Conservation (phyloP, 2,888 invertebrate species). For the Acanthosepion esculentum region DNA sequence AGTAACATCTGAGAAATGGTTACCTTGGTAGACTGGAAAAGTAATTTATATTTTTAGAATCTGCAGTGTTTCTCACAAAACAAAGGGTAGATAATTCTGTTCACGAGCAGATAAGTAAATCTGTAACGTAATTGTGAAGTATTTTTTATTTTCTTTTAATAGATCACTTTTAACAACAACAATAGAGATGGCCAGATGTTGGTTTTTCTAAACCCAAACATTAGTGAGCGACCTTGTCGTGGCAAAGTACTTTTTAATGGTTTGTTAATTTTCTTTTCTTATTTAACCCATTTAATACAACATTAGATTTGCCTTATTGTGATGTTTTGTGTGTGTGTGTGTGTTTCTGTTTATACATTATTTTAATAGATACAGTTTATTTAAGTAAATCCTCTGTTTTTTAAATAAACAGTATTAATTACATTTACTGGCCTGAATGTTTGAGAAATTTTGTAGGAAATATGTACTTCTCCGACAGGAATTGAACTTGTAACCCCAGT, state of each 20-base stretch:
- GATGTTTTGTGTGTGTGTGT: background rate
- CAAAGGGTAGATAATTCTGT: background rate
- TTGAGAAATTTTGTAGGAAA: too few relatives aligned
- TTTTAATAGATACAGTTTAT: too few relatives aligned
- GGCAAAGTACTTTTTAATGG: constrained; percentile 75
- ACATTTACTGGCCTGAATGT: too few relatives aligned
- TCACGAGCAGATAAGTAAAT: background rate
- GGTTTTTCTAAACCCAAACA: constrained; percentile 85
- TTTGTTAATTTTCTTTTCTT: background rate
- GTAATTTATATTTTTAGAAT: too few relatives aligned
- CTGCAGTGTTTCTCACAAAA: too few relatives aligned
- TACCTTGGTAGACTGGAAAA: too few relatives aligned
- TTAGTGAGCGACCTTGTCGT: constrained; percentile 85
- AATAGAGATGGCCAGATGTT: constrained; percentile 96
- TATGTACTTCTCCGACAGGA: too few relatives aligned
- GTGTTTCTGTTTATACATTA: too few relatives aligned
- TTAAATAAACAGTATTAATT: too few relatives aligned
- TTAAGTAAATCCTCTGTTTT: too few relatives aligned
- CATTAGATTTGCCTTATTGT: background rate
- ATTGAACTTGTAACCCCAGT: too few relatives aligned
- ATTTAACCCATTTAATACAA: background rate
- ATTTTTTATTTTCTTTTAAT: constrained; percentile 50
- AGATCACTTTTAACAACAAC: constrained; percentile 88
- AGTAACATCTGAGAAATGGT: too few relatives aligned
- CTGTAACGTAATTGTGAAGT: background rate